phyloP scores from a whole-genome alignment of 1,140 invertebrate species.

The Drosophila kurseongensis region DNA sequence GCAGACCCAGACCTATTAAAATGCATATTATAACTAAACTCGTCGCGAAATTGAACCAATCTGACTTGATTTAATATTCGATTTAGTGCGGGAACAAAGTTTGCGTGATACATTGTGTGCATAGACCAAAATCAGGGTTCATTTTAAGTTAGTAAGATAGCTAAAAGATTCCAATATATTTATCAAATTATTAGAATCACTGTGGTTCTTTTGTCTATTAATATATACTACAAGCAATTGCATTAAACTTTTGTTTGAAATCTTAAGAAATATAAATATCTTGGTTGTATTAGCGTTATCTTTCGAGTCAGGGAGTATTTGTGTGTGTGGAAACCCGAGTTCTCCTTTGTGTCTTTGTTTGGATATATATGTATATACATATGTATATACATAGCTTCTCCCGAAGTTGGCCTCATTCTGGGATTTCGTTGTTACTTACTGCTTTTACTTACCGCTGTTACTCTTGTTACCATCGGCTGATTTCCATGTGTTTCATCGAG shows the following conservation, averaged over 20 bases:
- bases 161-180: no score
- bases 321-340: conserved; percentile 9
- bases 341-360: conserved; percentile 39
- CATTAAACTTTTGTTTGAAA: background rate
- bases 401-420: conserved; percentile 37
- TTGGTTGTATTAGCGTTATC: conserved; percentile 10
- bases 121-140: background rate
- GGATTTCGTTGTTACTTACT: conserved; percentile 22
- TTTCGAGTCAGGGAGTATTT: background rate
- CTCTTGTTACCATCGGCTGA: conserved; percentile 17
- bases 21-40: conserved; percentile 42
- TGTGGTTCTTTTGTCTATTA: background rate
- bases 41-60: conserved; percentile 29
- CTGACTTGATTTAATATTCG: conserved; percentile 12
- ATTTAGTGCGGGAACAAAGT: conserved; percentile 9
- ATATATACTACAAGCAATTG: background rate
- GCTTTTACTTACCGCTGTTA: background rate
- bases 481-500: conserved; percentile 30
- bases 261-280: background rate
- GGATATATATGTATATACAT: background rate
- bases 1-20: conserved; percentile 45
- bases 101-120: conserved; percentile 5
- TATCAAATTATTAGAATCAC: no score
- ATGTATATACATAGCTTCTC: background rate
- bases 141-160: background rate